Evolutionary conservation across 2,888 invertebrate genomes (phyloP), one percentile per base, ranked within the genome.

Genomic region (Eretmocerus hayati): DNA sequence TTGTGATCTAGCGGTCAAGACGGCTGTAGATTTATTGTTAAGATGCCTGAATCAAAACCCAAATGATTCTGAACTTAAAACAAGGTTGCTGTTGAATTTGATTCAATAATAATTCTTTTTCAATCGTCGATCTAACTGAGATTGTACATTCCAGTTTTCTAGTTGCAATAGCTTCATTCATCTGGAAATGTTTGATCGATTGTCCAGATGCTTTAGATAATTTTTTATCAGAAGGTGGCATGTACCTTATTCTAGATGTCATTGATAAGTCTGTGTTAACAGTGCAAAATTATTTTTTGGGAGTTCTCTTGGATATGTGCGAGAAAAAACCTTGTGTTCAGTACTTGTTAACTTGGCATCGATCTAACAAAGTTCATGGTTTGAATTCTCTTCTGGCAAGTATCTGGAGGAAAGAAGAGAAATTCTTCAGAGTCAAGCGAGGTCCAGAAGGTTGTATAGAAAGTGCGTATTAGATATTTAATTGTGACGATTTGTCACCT

Each of bases 321-420:
- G 65, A 72, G 31, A 61, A 61, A 42, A 61, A 60, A 5, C 58
- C 60, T 9, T 70, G 70, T 37, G 61, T 72, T 2, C 66, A 71
- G 2, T 72, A 72, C 56, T 56, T 76, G 18, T 68, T 72, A 21
- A 74, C 76, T 2, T 77, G 76, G 77, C 63, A 72, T 51, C 62
- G 66, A 3, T 59, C 56, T 11, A 60, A 62, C 40, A 67, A 64
- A 37, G 55, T 61, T 15, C 62, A 59, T 30, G 67, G 66, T 15
- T 56, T 75, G 5, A 49, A 71, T 38, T 63, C 72, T 0, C 55
- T 76, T 32, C 51, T 76, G 21, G 61, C 72, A 39, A 62, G 58
- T 44, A 59, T 72, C 41, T 76, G 75, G 66, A 62, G 73, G 37
- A 63, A 72, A 18, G 75, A 76, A 56, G 73, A 72, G 57, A 59